Evolutionary conservation across 2,797 vertebrate genomes (phyloP), one percentile per base, ranked within the genome.

Genomic region (Varecia variegata): DNA sequence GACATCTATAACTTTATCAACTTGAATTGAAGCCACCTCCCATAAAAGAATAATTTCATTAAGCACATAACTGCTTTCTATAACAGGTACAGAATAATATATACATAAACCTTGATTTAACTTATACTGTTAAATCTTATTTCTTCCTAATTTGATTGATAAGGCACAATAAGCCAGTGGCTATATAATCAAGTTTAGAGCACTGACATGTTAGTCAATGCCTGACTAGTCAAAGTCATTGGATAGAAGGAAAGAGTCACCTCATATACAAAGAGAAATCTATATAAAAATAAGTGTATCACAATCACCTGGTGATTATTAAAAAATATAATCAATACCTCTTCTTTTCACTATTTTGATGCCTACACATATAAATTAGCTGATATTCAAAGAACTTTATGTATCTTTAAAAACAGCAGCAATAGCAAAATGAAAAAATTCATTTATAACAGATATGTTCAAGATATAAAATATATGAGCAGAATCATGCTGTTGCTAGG

Each of bases 1-100:
- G 87, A 85, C 21, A 92, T 89, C 35, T 90, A 68, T 77, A 94
- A 91, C 65, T 94, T 88, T 94, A 97, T n/a, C 20, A 70, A 93
- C 32, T n/a, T 96, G 35, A 97, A 94, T 76, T 85, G 35, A 89
- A 70, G 71, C 4, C 35, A 95, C 43, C 23, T 88, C 38, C 8
- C 38, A 70, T 67, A 56, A 94, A 95, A 91, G 62, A 60, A 76
- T 54, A 91, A 94, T 67, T 87, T 94, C 35, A 95, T 73, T 89
- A 97, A 71, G 38, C 8, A 93, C 21, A 76, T 68, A 93, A 88
- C 20, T 85, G 12, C 25, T 47, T 91, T 95, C 32, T 74, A 65
- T 56, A 95, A 77, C 89, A 92, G 25, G 45, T 5, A 40, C 18
- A 11, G 52, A 88, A 92, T 47, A 84, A 93, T 73, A 73, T 74